Base-by-base conservation (phyloP, 2,888 invertebrate species). In the Eucera pruinosa region DNA sequence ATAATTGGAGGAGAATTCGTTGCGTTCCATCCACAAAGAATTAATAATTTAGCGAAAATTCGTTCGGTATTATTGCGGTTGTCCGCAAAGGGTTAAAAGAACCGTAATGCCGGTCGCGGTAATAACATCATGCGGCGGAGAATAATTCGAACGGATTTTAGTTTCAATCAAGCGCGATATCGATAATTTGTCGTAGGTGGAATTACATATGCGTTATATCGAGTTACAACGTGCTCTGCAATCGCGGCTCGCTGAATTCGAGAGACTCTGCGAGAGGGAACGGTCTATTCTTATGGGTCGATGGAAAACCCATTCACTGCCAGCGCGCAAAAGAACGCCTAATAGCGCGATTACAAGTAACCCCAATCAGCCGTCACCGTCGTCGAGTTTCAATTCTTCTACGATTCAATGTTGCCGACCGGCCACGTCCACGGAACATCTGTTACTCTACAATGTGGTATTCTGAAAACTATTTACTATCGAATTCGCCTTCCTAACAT, bases 191-290 rank as follows among this genome's bases (percentile, higher is more conserved):
- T 58, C 33, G n/a, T 83, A 95, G 95, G 95, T 98, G 45, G 97
- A 98, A 89, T 94, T 99, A 0, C 98, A 98, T 91, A 97, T 98
- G 94, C 95, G 98, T 76, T 97, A 97, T 90, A 97, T 98, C 82
- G 97, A 97, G 89, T 94, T 98, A 36, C 97, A 98, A 93, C 94
- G 97, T 85, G 94, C 96, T 41, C 93, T 98, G 27, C 97, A 98
- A 92, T 95, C 95, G 52, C 97, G 97, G 92, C 95, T 97, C 94
- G 95, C 95, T 54, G 97, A 97, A 91, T 92, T 98, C 64, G 97
- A 98, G 90, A 95, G 96, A 65, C 94, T 97, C 6, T 96, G 96
- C 85, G 93, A 97, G 66, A 94, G 96, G 3, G 98, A 98, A 91
- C 94, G 96, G 66, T 97, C 97, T 89, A 94, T 98, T 13, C 93